phyloP scores from a whole-genome alignment of 1,140 invertebrate genomes.

The Paralvinella palmiformis region DNA sequence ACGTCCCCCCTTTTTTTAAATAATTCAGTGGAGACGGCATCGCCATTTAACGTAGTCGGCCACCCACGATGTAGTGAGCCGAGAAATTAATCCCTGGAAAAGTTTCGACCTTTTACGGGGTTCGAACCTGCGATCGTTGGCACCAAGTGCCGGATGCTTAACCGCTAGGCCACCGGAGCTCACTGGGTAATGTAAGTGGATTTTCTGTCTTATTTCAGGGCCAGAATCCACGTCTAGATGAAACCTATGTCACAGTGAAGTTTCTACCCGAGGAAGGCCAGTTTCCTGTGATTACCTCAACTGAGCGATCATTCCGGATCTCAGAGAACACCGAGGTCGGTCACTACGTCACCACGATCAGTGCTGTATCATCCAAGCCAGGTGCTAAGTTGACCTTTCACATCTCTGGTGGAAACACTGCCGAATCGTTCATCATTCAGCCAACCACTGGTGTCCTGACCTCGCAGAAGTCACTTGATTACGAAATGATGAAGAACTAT shows the following conservation, averaged over 20 bases:
- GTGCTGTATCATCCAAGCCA: constrained; percentile 60
- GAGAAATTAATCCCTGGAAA: too few species aligned
- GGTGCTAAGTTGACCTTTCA: constrained; percentile 60
- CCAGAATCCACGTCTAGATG: too few species aligned
- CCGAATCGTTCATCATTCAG: constrained; percentile 76
- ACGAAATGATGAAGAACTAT: constrained; percentile 75
- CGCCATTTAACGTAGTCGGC: too few species aligned
- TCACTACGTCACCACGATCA: constrained; percentile 43
- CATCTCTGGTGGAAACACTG: constrained; percentile 86
- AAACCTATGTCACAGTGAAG: constrained; percentile 1
- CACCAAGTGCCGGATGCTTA: too few species aligned
- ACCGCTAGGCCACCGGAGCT: too few species aligned
- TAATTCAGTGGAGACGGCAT: too few species aligned
- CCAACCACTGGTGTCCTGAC: constrained; percentile 70
- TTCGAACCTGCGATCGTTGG: too few species aligned
- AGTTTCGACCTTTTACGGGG: too few species aligned
- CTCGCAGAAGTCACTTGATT: constrained; percentile 76
- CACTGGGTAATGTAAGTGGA: too few species aligned
- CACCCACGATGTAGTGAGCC: too few species aligned
- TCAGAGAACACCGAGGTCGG: constrained; percentile 64
- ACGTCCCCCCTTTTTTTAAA: too few species aligned
- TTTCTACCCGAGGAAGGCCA: constrained; percentile 1
- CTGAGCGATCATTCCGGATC: constrained; percentile 63
- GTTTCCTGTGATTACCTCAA: constrained; percentile 68
- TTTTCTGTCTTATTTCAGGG: too few species aligned